Base-by-base conservation (phyloP, 2,113 vertebrate genomes). In the Halichoerus grypus region DNA sequence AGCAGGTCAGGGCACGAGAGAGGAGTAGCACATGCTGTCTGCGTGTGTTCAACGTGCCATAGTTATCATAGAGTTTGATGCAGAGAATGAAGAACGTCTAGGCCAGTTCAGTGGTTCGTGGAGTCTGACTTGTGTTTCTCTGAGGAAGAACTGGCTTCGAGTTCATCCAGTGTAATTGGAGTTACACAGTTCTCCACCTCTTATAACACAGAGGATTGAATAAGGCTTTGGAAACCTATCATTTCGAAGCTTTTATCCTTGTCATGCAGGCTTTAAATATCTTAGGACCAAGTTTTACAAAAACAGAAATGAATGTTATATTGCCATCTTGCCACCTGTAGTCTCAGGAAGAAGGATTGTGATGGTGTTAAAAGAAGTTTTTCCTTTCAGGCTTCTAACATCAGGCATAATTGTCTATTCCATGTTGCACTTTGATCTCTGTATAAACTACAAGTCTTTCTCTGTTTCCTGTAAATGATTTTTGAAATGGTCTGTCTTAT, bases 401-500 rank as follows among this genome's bases (percentile, higher is more conserved):
- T n/a, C 9, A 46, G 53, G 67, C 22, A 36, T 22, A 22, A 31
- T 55, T 98, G n/a, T 67, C 24, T 86, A 92, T 89, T 85, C 74
- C 61, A 24, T 36, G 59, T 80, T 74, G 28, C 4, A 71, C 59
- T 80, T 87, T 74, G 42, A 83, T 80, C 46, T 96, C 28, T 86
- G 7, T 63, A 85, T 46, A 59, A 87, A 31, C 22, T 49, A n/a
- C 33, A 46, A 83, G 10, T 79, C 36, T 95, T 91, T 42, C 31
- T 63, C 21, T 36, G 12, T 49, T 86, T 91, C 15, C 8, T 95
- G 10, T 65, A 57, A 88, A 61, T 28, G 2, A 28, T 76, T 77
- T 91, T 95, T 67, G n/a, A 96, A 96, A 28, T 93, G 72, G 31
- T 31, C 90, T 88, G 1, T 65, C 16, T 61, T 24, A 59, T 33